Evolutionary conservation across 2,888 invertebrate genomes (phyloP).

Genomic region (Bedellia somnulentella): DNA sequence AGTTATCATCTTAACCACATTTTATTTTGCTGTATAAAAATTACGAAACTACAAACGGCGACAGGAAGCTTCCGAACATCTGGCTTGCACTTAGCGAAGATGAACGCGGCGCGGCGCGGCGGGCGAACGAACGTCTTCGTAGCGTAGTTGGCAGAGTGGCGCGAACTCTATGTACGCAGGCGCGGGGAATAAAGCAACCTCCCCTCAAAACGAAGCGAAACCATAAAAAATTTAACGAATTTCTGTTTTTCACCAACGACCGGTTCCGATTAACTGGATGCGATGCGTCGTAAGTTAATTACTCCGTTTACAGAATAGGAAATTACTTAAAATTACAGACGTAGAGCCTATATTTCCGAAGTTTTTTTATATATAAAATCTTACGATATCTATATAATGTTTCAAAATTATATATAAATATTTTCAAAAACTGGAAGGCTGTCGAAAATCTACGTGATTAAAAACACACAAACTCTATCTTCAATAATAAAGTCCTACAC

Average conservation of each 20-base stretch:
- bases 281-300: conserved; percentile 3
- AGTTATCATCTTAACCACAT: conserved; percentile 44
- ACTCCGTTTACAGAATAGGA: no score
- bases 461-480: no score
- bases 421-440: no score
- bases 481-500: no score
- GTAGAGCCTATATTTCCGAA: no score
- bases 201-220: conserved; percentile 43
- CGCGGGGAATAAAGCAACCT: conserved; percentile 49
- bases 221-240: conserved; percentile 58
- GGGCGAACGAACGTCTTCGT: conserved; percentile 32
- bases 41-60: conserved; percentile 42
- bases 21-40: conserved; percentile 36
- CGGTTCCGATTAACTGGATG: conserved; percentile 22
- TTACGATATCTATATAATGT: no score
- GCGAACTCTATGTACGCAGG: conserved; percentile 60
- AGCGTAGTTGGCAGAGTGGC: no score
- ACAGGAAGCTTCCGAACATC: conserved; percentile 59
- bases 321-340: no score
- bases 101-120: conserved; percentile 5
- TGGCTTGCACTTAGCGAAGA: conserved; percentile 18
- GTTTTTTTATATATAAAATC: no score
- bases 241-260: conserved; percentile 47
- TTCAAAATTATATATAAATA: no score
- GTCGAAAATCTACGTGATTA: no score